Percentiles rank a stretch among this genome's conserved stretches.
phyloP scores from a whole-genome alignment of 2,888 invertebrate genomes.

The Spodoptera littoralis region DNA sequence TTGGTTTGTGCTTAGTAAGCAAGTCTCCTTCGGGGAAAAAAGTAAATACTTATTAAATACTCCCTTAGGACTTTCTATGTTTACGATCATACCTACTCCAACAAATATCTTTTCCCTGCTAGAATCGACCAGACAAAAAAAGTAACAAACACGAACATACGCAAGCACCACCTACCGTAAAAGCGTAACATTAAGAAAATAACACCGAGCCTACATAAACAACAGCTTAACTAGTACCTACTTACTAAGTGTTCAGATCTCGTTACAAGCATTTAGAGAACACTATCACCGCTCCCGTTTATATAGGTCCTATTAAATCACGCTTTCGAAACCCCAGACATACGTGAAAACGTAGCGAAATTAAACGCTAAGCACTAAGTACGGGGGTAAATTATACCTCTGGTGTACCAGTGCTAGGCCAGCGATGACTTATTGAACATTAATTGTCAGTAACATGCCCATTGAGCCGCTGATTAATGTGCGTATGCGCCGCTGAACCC shows the following conservation, averaged over 20 bases:
- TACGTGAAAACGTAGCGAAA: conserved; percentile 58
- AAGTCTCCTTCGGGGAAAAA: no score
- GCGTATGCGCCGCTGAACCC: conserved; percentile 47
- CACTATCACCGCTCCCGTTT: conserved; percentile 49
- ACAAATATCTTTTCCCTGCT: no score
- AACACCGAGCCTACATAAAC: conserved; percentile 31
- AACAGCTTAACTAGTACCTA: conserved; percentile 16
- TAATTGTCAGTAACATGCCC: conserved; percentile 72
- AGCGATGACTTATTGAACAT: conserved; percentile 72
- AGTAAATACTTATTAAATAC: no score
- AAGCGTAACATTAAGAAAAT: conserved; percentile 37
- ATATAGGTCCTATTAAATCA: conserved; percentile 52
- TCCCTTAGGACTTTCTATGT: no score
- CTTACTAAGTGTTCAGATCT: conserved; percentile 7
- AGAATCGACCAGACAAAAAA: background rate
- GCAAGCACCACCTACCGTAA: background rate
- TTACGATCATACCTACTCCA: no score
- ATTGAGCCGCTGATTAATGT: conserved; percentile 68
- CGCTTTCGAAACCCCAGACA: conserved; percentile 57
- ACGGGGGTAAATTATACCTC: conserved; percentile 64
- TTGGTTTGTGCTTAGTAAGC: no score
- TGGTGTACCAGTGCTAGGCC: conserved; percentile 47
- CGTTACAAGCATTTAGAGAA: conserved; percentile 40
- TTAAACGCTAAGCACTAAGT: conserved; percentile 41
- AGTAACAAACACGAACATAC: conserved; percentile 3